Evolutionary conservation across 2,113 vertebrate species (phyloP).

Genomic region (Clarias batrachus): DNA sequence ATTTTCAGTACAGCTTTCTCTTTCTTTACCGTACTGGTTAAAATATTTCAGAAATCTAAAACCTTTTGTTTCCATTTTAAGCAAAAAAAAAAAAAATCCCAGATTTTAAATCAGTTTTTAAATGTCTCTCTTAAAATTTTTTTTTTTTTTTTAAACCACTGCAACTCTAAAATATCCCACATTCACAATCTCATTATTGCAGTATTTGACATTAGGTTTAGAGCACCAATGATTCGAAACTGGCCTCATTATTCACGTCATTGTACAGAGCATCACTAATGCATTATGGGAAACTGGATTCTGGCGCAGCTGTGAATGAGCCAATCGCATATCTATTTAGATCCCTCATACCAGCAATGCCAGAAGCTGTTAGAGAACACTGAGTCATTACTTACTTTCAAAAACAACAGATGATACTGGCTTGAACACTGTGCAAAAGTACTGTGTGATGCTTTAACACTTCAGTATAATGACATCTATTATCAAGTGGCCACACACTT

Average conservation of each 20-base stretch:
- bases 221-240: not conserved
- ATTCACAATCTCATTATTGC: not conserved
- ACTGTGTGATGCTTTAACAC: slow-evolving; percentile 17
- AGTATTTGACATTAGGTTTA: not conserved
- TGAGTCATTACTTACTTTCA: slow-evolving; percentile 41
- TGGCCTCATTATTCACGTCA: not conserved
- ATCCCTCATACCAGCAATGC: not conserved
- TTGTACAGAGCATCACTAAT: not conserved
- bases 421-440: slow-evolving; percentile 9
- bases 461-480: not conserved
- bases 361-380: slow-evolving; percentile 23
- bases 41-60: not conserved
- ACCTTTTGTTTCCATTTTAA: not conserved
- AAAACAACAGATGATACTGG: slow-evolving; percentile 28
- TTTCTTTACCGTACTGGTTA: too few relatives aligned
- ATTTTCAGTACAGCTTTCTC: too few relatives aligned
- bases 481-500: not conserved
- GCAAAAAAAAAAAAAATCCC: not conserved
- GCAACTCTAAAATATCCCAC: not conserved
- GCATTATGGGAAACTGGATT: not conserved
- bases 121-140: too few relatives aligned
- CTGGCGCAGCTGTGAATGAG: not conserved
- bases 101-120: not conserved
- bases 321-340: not conserved
- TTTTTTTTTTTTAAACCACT: not conserved